Percentiles rank a stretch among this genome's conserved stretches.
Conservation (phyloP, 2,797 vertebrate genomes). For the Sitta carolinensis region DNA sequence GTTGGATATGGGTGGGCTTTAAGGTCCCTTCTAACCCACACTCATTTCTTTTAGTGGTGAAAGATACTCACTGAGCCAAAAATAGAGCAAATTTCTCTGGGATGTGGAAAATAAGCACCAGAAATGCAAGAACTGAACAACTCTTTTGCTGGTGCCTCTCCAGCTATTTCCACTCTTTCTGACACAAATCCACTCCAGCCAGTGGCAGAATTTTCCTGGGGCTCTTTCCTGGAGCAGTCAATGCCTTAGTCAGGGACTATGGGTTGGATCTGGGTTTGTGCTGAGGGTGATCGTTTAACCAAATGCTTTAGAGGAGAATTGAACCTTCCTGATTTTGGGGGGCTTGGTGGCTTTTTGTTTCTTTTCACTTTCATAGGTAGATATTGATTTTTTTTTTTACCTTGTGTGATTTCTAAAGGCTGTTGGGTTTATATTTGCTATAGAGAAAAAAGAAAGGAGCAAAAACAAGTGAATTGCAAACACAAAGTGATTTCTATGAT, state of each 20-base stretch:
- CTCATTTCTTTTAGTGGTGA: neutral
- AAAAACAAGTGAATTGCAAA: neutral
- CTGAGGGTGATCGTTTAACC: neutral
- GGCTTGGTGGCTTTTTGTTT: neutral
- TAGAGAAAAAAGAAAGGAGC: neutral
- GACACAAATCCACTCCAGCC: neutral
- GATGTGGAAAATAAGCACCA: neutral
- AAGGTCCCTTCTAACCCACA: neutral
- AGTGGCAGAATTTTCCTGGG: neutral
- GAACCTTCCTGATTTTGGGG: neutral
- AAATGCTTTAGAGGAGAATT: neutral
- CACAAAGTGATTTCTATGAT: neutral
- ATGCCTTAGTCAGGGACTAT: neutral
- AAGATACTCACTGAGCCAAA: neutral
- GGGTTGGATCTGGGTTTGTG: neutral
- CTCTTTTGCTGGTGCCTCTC: neutral
- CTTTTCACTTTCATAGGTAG: neutral
- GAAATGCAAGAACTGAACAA: neutral
- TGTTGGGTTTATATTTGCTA: neutral
- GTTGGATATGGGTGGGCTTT: rapidly evolving
- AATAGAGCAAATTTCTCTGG: neutral
- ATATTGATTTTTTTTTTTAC: neutral
- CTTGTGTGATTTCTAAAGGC: neutral
- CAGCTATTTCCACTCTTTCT: neutral
- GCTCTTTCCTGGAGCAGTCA: neutral